Evolutionary conservation across 2,888 invertebrate species (phyloP).

Genomic region (Clistopyga incitator): DNA sequence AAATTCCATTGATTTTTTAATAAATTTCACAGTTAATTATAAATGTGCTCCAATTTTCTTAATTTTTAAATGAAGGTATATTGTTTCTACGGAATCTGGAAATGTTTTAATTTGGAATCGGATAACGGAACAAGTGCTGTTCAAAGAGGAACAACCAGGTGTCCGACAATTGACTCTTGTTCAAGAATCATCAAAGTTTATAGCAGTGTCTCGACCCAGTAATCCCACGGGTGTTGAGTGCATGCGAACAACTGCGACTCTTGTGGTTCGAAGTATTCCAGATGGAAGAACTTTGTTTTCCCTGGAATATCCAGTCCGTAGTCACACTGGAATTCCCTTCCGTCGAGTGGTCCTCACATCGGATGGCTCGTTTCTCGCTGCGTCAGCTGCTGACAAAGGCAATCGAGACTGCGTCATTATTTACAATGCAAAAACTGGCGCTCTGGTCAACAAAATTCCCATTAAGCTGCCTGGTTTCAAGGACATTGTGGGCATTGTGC

Average conservation of each 20-base stretch:
- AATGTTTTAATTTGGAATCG: slow-evolving; percentile 96
- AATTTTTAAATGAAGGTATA: slow-evolving; percentile 85
- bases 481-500: slow-evolving; percentile 91
- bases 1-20: slow-evolving; percentile 6
- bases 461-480: slow-evolving; percentile 86
- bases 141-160: slow-evolving; percentile 93
- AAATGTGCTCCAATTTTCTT: no score
- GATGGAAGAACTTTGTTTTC: slow-evolving; percentile 92
- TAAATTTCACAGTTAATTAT: no score
- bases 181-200: slow-evolving; percentile 90
- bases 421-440: slow-evolving; percentile 93
- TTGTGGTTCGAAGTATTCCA: slow-evolving; percentile 90
- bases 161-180: slow-evolving; percentile 91
- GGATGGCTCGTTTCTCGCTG: slow-evolving; percentile 91
- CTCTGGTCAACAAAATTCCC: slow-evolving; percentile 85
- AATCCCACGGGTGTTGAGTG: slow-evolving; percentile 88
- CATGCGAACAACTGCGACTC: slow-evolving; percentile 88
- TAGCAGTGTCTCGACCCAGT: slow-evolving; percentile 90
- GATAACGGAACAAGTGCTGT: slow-evolving; percentile 90
- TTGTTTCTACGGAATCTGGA: slow-evolving; percentile 96
- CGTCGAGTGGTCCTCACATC: slow-evolving; percentile 92
- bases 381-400: slow-evolving; percentile 93
- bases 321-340: slow-evolving; percentile 89
- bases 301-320: slow-evolving; percentile 93
- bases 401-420: slow-evolving; percentile 93